phyloP scores from a whole-genome alignment of 2,888 invertebrate species.

The Drosophila yooni region DNA sequence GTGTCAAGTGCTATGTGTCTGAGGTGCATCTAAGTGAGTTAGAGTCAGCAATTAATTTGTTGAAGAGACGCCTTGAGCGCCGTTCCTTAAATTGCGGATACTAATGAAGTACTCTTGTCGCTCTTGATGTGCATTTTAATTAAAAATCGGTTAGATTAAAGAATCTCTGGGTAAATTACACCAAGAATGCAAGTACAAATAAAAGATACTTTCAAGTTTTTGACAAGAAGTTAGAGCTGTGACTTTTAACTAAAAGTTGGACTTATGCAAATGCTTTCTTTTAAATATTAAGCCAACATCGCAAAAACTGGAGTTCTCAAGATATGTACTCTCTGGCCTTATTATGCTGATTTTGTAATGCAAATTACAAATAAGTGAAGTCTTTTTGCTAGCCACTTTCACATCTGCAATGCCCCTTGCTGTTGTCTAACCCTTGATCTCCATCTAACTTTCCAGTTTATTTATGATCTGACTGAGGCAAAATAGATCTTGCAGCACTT shows the following conservation, averaged over 20 bases:
- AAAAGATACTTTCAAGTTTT: slow-evolving; percentile 32
- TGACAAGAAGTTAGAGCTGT: slow-evolving; percentile 6
- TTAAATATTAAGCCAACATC: neutral
- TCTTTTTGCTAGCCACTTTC: slow-evolving; percentile 8
- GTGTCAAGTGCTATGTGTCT: slow-evolving; percentile 61
- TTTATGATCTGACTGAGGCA: slow-evolving; percentile 35
- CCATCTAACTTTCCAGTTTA: slow-evolving; percentile 20
- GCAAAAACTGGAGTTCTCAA: neutral
- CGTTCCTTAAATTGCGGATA: slow-evolving; percentile 41
- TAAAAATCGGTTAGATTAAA: slow-evolving; percentile 46
- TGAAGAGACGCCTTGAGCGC: slow-evolving; percentile 58
- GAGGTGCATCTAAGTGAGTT: slow-evolving; percentile 20
- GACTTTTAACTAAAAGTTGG: too few relatives aligned
- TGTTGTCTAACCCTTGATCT: slow-evolving; percentile 28
- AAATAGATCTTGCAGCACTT: slow-evolving; percentile 41
- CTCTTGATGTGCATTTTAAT: slow-evolving; percentile 64
- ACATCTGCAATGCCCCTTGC: slow-evolving; percentile 10
- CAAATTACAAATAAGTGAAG: neutral
- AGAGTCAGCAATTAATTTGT: slow-evolving; percentile 71
- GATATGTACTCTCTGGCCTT: neutral
- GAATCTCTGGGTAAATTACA: slow-evolving; percentile 31
- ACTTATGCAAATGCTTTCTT: neutral
- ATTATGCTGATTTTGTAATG: neutral
- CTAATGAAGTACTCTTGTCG: slow-evolving; percentile 32
- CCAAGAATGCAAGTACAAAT: slow-evolving; percentile 46